Evolutionary conservation across 1,140 invertebrate species (phyloP), one percentile per base, ranked within the genome.

Genomic region (Rhagoletis zephyria): DNA sequence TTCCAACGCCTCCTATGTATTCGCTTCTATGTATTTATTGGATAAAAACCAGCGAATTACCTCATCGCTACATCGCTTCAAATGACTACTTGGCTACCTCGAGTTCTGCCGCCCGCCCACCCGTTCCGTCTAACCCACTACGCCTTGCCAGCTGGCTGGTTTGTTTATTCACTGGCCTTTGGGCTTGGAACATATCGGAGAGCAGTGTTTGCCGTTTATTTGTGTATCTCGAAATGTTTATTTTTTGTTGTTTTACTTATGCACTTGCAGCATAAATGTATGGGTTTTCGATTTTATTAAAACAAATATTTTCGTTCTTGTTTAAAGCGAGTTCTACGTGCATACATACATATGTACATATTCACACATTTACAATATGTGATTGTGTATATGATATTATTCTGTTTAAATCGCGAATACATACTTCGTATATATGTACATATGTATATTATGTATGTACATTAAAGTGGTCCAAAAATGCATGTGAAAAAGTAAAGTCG

Each of bases 111-210:
- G 74, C 74, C 74, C 74, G 74, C 74, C 74, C 42, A 81, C 74
- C 74, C 74, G 74, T 81, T 81, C 56, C 74, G 74, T 56, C 48
- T 51, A 81, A 56, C 74, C 19, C 19, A 42, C 45, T 81, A 59
- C n/a, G 74, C 48, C 45, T 81, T 81, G 74, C 74, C 48, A 81
- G 74, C 74, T 81, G 74, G 48, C 45, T 56, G 30, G 74, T 81
- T 81, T 81, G 74, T 81, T 81, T 81, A 81, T 81, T 19, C n/a
- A 81, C 74, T 81, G 48, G 74, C 74, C 74, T 56, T 30, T 81
- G n/a, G 74, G 74, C 48, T 81, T 81, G 74, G 74, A 81, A 30
- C 45, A 48, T 48, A 42, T 14, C 74, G 56, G 74, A 56, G 74
- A 81, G 74, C 48, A 19, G 48, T 56, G 48, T 81, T 81, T n/a